Evolutionary conservation across 92 coral and sea anemone genomes (phyloP), one percentile per base, ranked within the genome.

Genomic region (Palythoa grandiflora): DNA sequence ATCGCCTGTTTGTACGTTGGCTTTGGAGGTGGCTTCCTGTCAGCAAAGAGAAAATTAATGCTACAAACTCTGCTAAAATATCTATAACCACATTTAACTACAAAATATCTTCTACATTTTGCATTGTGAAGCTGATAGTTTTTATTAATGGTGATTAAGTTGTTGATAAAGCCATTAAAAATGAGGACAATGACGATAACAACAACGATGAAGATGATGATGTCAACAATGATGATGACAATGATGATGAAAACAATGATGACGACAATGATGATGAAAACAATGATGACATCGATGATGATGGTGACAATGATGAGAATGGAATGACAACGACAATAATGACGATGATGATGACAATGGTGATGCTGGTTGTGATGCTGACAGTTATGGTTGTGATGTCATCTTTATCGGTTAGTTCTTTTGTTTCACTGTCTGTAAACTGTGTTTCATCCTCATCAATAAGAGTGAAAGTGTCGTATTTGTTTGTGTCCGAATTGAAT

Each of bases 1-100:
- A 95, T 83, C 13, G 93, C 98, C 52, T 92, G 89, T 78, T 95
- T 95, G 89, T 95, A 95, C 0, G 94, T 89, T 81, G 86, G 86
- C 44, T 81, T 81, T 15, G 96, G 94, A 13, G 94, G 98, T 66
- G 93, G 93, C 53, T 90, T 95, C 47, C 92, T 75, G 60, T 40
- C 66, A 39, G 85, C 53, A 75, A 20, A 59, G 71, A 61, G 63
- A 20, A 63, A 47, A 38, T 15, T 77, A 12, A 20, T 2, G 37
- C 13, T 36, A 5, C 11, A 16, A 17, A 60, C 6, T 50, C 35
- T 1, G 50, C 50, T 44, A 59, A 17, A 59, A 59, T 14, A 13
- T 12, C 2, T 3, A 59, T 59, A n/a, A 6, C 19, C 16, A 59
- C 14, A n/a, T 14, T n/a, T 15, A 59, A 59, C 6, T 14, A 2